A percentile compares a stretch with the other conserved stretches of the same genome.
Evolutionary conservation across 2,888 invertebrate species (phyloP).

Genomic region (Leucoptera coffeella): DNA sequence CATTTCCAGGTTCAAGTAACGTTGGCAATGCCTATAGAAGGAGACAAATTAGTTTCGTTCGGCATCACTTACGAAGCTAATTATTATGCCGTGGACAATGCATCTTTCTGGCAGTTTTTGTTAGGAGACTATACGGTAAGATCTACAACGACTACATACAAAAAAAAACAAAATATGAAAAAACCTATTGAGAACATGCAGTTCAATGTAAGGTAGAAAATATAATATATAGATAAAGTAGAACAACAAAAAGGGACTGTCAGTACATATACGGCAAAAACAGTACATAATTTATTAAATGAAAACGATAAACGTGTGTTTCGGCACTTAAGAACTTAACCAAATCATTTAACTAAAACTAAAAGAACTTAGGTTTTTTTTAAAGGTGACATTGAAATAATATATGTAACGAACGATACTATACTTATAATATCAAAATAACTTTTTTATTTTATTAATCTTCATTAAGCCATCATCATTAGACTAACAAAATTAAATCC

Average conservation of each 20-base stretch:
- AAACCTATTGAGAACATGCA: too few relatives aligned
- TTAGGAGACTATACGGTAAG: slow-evolving; percentile 31
- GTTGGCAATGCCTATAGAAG: slow-evolving; percentile 30
- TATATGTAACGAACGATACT: too few relatives aligned
- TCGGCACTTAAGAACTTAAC: too few relatives aligned
- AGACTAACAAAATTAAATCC: not conserved
- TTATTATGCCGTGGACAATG: slow-evolving; percentile 34
- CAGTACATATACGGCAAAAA: not conserved
- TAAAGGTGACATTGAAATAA: too few relatives aligned
- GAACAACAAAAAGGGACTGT: not conserved
- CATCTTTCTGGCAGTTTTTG: slow-evolving; percentile 28
- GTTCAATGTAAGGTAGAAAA: too few relatives aligned
- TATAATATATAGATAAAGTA: not conserved
- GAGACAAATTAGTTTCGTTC: slow-evolving; percentile 24
- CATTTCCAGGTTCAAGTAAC: slow-evolving; percentile 29
- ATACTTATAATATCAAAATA: too few relatives aligned
- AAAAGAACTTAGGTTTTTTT: too few relatives aligned
- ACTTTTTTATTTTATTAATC: not conserved
- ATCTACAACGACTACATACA: too few relatives aligned
- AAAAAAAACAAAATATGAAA: too few relatives aligned
- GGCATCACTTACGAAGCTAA: slow-evolving; percentile 48
- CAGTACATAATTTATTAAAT: not conserved
- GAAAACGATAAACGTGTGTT: too few relatives aligned
- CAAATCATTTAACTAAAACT: too few relatives aligned
- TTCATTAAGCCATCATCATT: too few relatives aligned